Evolutionary conservation across 2,888 invertebrate genomes (phyloP).

Genomic region (Drosophila testacea): DNA sequence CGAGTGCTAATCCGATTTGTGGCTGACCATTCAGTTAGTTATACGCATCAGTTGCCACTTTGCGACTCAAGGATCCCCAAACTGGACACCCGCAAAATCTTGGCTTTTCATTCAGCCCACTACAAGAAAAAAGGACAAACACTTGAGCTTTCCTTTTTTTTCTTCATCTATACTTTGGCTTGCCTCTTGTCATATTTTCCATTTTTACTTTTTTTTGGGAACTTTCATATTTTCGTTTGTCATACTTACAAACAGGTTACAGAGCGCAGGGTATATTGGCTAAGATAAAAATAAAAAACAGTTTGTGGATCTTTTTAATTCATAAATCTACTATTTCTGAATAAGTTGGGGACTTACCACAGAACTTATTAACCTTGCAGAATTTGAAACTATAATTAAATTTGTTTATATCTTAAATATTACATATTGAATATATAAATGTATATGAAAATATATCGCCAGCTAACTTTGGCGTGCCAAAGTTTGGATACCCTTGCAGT

Average conservation of each 20-base stretch:
- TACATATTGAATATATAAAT: too few relatives aligned
- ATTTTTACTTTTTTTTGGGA: conserved; percentile 45
- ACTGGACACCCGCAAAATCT: conserved; percentile 73
- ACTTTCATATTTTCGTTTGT: conserved; percentile 51
- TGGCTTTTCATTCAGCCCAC: conserved; percentile 50
- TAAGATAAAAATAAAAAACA: background rate
- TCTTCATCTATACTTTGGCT: conserved; percentile 12
- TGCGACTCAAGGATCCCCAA: conserved; percentile 34
- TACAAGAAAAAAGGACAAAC: conserved; percentile 49
- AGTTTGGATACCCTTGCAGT: too few relatives aligned
- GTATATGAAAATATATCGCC: too few relatives aligned
- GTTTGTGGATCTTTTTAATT: background rate
- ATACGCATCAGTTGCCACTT: conserved; percentile 75
- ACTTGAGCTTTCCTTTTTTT: conserved; percentile 58
- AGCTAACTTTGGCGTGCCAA: too few relatives aligned
- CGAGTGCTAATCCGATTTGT: conserved; percentile 84
- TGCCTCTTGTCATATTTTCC: conserved; percentile 62
- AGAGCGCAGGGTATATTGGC: conserved; percentile 7
- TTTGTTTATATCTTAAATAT: too few relatives aligned
- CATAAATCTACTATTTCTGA: background rate
- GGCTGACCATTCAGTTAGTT: conserved; percentile 80
- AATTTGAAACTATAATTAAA: too few relatives aligned
- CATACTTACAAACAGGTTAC: background rate
- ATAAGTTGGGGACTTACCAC: background rate
- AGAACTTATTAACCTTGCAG: too few relatives aligned